These are phyloP conservation scores for Melipona quadrifasciata DNA, from an alignment of 1,140 invertebrate genomes.

Conservation along the genomic window DNA sequence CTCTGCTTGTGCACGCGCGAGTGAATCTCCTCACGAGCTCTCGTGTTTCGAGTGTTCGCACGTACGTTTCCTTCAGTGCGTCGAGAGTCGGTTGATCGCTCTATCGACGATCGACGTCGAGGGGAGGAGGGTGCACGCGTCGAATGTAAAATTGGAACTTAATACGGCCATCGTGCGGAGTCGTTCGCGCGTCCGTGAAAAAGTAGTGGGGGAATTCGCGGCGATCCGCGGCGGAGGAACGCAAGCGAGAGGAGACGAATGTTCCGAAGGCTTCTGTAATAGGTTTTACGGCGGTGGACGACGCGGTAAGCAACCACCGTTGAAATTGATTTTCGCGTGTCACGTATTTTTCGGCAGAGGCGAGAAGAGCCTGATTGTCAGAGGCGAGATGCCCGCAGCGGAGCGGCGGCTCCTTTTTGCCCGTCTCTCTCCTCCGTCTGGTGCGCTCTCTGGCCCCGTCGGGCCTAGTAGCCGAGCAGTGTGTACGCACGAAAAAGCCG, in stretches of 20 bases:
- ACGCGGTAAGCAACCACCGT: slow-evolving; percentile 62
- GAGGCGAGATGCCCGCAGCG: slow-evolving; percentile 45
- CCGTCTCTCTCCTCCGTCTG: background rate
- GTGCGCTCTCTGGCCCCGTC: background rate
- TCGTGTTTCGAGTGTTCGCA: background rate
- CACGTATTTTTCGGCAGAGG: slow-evolving; percentile 69
- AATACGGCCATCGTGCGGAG: background rate
- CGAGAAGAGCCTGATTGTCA: slow-evolving; percentile 51
- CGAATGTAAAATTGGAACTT: slow-evolving; percentile 25
- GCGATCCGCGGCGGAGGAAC: background rate
- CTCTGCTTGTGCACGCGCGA: background rate
- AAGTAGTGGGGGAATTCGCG: background rate
- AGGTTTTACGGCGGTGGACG: slow-evolving; percentile 57
- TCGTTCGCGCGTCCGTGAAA: background rate
- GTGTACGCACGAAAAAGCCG: slow-evolving; percentile 22
- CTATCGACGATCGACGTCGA: background rate
- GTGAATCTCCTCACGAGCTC: background rate
- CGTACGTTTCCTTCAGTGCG: background rate
- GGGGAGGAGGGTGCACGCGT: background rate
- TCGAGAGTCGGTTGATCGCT: slow-evolving; percentile 5
- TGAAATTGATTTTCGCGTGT: slow-evolving; percentile 77
- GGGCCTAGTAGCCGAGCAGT: background rate
- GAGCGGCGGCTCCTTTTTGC: slow-evolving; percentile 63
- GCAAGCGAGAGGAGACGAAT: background rate
- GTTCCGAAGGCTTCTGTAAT: slow-evolving; percentile 38